Evolutionary conservation across 2,113 vertebrate genomes (phyloP).

Genomic region (Saguinus imperator): DNA sequence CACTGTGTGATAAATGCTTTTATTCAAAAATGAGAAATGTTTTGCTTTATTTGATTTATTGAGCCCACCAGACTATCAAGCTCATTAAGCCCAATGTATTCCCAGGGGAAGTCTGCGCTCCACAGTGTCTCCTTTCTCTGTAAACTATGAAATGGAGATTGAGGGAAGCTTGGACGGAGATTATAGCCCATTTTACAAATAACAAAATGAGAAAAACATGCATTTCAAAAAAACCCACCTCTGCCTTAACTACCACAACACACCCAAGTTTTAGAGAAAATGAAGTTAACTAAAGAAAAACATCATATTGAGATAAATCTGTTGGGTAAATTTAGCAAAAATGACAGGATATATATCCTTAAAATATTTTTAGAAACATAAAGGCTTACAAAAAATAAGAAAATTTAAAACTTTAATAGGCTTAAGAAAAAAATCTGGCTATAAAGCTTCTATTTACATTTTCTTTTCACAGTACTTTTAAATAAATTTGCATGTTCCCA

Average conservation of each 20-base stretch:
- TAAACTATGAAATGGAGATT: conserved; percentile 86
- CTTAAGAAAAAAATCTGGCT: background rate
- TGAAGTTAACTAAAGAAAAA: conserved; percentile 55
- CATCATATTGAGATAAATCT: background rate
- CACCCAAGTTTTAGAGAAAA: conserved; percentile 51
- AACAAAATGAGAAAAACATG: conserved; percentile 71
- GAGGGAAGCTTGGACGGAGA: conserved; percentile 82
- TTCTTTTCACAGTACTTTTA: conserved; percentile 36
- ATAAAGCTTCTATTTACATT: background rate
- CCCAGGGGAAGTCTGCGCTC: conserved; percentile 94
- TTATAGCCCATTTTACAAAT: conserved; percentile 77
- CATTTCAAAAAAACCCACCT: conserved; percentile 72
- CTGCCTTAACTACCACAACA: conserved; percentile 50
- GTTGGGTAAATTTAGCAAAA: background rate
- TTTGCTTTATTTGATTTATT: conserved; percentile 99
- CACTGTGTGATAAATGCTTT: conserved; percentile 99
- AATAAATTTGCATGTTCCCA: conserved; percentile 26
- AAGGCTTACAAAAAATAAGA: conserved; percentile 32
- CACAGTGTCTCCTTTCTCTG: conserved; percentile 87
- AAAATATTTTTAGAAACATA: conserved; percentile 43
- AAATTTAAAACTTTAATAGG: background rate
- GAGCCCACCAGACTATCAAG: conserved; percentile 99
- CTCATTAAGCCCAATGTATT: conserved; percentile 97
- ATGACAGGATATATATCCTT: background rate
- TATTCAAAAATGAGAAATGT: conserved; percentile 99